Evolutionary conservation across 2,888 invertebrate species (phyloP), one percentile per base, ranked within the genome.

Genomic region (Acleris holmiana): DNA sequence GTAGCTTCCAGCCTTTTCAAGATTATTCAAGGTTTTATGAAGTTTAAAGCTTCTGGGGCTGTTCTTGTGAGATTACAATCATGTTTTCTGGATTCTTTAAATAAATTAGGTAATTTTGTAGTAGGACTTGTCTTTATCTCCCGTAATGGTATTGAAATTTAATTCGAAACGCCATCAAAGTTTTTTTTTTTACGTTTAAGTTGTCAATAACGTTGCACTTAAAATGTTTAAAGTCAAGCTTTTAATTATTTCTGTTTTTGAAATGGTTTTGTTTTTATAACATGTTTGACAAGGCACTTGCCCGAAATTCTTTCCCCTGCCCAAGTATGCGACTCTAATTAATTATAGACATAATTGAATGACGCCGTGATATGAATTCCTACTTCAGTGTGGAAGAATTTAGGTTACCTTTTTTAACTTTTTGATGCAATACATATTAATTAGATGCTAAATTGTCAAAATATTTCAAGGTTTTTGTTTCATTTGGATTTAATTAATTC

Each of bases 331-430:
- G 67, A 67, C 69, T 76, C 68, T 63, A 66, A 67, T 70, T 63
- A 66, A 67, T 70, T 74, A 75, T 75, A 71, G 68, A 72, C 23
- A 55, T 44, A 17, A 46, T 25, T 5, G 46, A 2, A 23, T 55
- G 73, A 70, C 50, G 21, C 71, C 70, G 76, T 73, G 69, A 64
- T 66, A 62, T 71, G 69, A 71, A 72, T 75, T 76, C 75, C 73
- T 72, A 67, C 72, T 78, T 74, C 67, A 70, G 69, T 72, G 73
- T 65, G 63, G 60, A 73, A 69, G 60, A 70, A 79, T 74, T 72
- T 71, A 72, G 74, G 76, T 77, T 76, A 29, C 17, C 3, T n/a
- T n/a, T 44, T 44, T 54, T 40, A 2, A 35, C 40, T 13, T 40
- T 40, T 13, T 40, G 15, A 2, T 40, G 15, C 40, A 15, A 41